These are phyloP conservation scores for Hydrocynus forskahlii DNA, from an alignment of 2,797 vertebrate genomes.

Conservation along the genomic window DNA sequence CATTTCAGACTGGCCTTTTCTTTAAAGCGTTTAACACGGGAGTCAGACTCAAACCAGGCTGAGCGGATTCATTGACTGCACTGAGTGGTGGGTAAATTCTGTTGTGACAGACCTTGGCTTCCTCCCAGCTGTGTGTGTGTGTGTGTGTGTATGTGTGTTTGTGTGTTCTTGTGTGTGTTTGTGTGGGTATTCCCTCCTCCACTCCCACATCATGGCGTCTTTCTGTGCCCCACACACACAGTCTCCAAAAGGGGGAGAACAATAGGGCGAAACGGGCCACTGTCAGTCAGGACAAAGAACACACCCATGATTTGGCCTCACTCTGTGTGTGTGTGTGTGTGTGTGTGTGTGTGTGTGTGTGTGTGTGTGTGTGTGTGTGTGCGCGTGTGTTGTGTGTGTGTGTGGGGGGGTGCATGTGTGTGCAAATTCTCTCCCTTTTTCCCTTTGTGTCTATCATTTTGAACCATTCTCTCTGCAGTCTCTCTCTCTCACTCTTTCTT, in stretches of 20 bases:
- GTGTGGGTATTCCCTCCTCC: conserved; percentile 16
- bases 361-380: conserved; percentile 15
- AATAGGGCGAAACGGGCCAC: conserved; percentile 73
- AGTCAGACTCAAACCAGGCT: conserved; percentile 10
- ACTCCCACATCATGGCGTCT: conserved; percentile 35
- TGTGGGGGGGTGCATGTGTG: neutral
- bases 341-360: conserved; percentile 6
- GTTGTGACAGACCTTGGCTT: conserved; percentile 34
- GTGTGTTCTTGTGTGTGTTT: neutral
- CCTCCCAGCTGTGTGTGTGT: conserved; percentile 19
- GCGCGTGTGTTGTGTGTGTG: no score
- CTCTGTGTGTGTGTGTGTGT: conserved; percentile 21
- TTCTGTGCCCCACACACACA: conserved; percentile 19
- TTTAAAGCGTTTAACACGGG: neutral
- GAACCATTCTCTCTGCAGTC: neutral
- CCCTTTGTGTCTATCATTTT: conserved; percentile 17
- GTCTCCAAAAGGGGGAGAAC: conserved; percentile 58
- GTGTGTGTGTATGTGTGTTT: conserved; percentile 34
- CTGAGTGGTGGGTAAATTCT: conserved; percentile 19
- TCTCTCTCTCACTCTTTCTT: conserved; percentile 19
- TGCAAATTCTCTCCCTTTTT: conserved; percentile 18
- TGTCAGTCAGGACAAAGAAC: conserved; percentile 73
- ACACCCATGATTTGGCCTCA: conserved; percentile 58
- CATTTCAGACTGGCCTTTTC: neutral
- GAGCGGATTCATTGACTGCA: conserved; percentile 31